Evolutionary conservation across 2,113 vertebrate species (phyloP).

Genomic region (Probosciger aterrimus): DNA sequence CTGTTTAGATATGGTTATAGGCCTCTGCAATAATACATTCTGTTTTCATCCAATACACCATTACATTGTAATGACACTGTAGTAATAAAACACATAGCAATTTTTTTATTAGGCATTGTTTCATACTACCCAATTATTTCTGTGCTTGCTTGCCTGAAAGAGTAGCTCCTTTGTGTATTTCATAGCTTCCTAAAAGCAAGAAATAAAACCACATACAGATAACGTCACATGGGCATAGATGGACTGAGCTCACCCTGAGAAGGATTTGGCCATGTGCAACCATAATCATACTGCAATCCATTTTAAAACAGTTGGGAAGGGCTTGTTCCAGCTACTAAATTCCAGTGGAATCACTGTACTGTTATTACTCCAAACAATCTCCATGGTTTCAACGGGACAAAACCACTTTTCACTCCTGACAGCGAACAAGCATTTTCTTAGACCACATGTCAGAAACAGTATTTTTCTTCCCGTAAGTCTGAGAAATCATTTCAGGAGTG

Average conservation of each 20-base stretch:
- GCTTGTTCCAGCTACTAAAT: background rate
- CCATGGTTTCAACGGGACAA: background rate
- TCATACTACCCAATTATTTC: background rate
- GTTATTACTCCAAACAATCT: background rate
- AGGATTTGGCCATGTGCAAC: background rate
- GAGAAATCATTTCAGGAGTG: background rate
- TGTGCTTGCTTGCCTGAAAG: background rate
- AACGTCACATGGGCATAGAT: background rate
- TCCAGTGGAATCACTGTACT: background rate
- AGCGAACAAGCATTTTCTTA: background rate
- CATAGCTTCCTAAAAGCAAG: background rate
- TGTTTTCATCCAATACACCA: background rate
- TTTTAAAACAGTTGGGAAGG: background rate
- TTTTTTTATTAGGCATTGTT: background rate
- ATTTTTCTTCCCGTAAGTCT: background rate
- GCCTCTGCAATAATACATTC: background rate
- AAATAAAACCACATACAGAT: background rate
- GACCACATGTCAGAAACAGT: background rate
- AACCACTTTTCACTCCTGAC: background rate
- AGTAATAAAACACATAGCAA: background rate
- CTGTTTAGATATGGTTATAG: background rate
- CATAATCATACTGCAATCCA: background rate
- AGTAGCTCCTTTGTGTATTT: background rate
- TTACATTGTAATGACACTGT: background rate
- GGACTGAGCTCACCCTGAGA: background rate